Percentiles rank a stretch among this genome's conserved stretches.
phyloP scores from a whole-genome alignment of 2,797 vertebrate species.

The Gila robusta region DNA sequence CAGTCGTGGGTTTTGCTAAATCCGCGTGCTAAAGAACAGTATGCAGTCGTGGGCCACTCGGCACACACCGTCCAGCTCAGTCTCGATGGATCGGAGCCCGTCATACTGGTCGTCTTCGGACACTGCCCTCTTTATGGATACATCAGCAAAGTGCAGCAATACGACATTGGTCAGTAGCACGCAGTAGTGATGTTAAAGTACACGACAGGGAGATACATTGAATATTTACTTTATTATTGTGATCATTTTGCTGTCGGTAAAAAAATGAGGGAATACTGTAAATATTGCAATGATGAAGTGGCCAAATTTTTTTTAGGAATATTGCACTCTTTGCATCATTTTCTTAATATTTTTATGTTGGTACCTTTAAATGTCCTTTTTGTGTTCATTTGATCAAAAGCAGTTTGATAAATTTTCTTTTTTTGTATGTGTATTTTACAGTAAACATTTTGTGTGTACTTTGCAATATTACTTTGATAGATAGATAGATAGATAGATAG shows the following conservation, averaged over 20 bases:
- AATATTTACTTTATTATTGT: not conserved
- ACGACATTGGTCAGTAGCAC: constrained; percentile 84
- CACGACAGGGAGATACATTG: not conserved
- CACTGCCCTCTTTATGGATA: constrained; percentile 97
- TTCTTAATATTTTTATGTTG: no score
- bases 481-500: no score
- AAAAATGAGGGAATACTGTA: no score
- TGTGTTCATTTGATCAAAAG: no score
- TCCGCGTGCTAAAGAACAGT: constrained; percentile 89
- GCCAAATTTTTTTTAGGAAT: no score
- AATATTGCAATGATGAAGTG: no score
- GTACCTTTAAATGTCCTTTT: no score
- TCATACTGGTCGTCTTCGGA: constrained; percentile 95
- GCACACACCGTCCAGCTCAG: constrained; percentile 86
- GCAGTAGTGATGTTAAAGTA: not conserved
- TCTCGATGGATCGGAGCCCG: constrained; percentile 67
- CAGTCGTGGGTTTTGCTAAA: constrained; percentile 87
- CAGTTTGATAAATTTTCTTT: no score
- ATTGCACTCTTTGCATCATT: no score
- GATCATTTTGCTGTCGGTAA: not conserved
- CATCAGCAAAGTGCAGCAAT: constrained; percentile 93
- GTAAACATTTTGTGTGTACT: no score
- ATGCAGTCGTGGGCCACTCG: constrained; percentile 95
- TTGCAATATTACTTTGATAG: no score
- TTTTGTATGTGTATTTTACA: no score